Percentiles rank a stretch among this genome's conserved stretches.
Conservation (phyloP, 2,888 invertebrate genomes). For the Therioaphis trifolii region DNA sequence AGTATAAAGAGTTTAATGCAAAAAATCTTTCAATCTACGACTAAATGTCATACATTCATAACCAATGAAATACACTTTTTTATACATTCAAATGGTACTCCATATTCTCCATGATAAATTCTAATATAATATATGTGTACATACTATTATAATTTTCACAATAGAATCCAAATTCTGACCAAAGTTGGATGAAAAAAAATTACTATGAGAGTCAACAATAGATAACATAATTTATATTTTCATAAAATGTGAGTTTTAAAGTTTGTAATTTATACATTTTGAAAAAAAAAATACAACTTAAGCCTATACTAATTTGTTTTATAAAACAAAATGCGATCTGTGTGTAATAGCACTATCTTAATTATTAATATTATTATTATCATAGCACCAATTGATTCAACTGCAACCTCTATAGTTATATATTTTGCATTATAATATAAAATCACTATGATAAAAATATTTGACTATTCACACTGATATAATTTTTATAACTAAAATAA, state of each 20-base stretch:
- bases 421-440: conserved; percentile 23
- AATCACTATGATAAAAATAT: conserved; percentile 47
- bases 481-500: conserved; percentile 31
- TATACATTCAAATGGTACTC: too few relatives aligned
- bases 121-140: too few relatives aligned
- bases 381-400: conserved; percentile 61
- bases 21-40: too few relatives aligned
- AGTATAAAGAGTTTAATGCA: too few relatives aligned
- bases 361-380: conserved; percentile 50
- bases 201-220: conserved; percentile 36
- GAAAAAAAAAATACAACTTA: conserved; percentile 18
- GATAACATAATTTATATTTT: conserved; percentile 40
- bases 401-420: conserved; percentile 53
- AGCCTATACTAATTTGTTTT: conserved; percentile 44
- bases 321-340: conserved; percentile 5
- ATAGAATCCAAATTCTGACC: too few relatives aligned
- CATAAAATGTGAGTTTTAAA: conserved; percentile 20
- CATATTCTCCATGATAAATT: too few relatives aligned
- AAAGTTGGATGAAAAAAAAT: too few relatives aligned
- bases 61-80: too few relatives aligned
- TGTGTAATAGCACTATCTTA: conserved; percentile 20
- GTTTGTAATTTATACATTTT: background rate
- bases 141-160: too few relatives aligned
- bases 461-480: conserved; percentile 21
- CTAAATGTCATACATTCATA: too few relatives aligned